Evolutionary conservation across 2,113 vertebrate species (phyloP).

Genomic region (Taurulus bubalis): DNA sequence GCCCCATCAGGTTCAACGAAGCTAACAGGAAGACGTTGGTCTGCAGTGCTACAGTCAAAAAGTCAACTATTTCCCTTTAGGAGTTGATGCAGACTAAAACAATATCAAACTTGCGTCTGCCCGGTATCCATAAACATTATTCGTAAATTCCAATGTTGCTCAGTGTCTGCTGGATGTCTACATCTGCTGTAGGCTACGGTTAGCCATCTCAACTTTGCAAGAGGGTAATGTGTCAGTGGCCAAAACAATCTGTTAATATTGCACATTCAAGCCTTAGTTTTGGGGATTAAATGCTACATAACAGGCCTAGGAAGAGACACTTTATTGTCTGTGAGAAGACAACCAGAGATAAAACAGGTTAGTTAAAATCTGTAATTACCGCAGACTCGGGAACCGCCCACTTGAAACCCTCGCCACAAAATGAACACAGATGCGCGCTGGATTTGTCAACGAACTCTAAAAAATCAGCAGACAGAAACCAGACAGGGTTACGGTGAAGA

Average conservation of each 20-base stretch:
- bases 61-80: neutral
- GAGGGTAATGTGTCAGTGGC: neutral
- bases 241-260: neutral
- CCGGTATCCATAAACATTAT: neutral
- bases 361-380: slow-evolving; percentile 41
- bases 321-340: slow-evolving; percentile 27
- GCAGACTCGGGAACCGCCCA: slow-evolving; percentile 44
- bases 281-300: neutral
- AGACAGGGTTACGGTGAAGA: slow-evolving; percentile 29
- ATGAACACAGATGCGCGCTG: slow-evolving; percentile 68
- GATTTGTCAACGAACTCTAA: slow-evolving; percentile 41
- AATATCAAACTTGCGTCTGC: neutral
- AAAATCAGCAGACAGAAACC: slow-evolving; percentile 43
- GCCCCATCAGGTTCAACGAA: neutral
- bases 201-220: neutral
- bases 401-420: slow-evolving; percentile 66
- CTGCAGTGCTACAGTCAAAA: too few species aligned
- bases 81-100: neutral
- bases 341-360: slow-evolving; percentile 51
- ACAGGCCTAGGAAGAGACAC: neutral
- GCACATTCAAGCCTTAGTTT: neutral
- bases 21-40: neutral
- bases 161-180: neutral
- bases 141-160: neutral
- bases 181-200: neutral